Evolutionary conservation across 2,113 vertebrate species (phyloP).

Genomic region (Pimephales promelas): DNA sequence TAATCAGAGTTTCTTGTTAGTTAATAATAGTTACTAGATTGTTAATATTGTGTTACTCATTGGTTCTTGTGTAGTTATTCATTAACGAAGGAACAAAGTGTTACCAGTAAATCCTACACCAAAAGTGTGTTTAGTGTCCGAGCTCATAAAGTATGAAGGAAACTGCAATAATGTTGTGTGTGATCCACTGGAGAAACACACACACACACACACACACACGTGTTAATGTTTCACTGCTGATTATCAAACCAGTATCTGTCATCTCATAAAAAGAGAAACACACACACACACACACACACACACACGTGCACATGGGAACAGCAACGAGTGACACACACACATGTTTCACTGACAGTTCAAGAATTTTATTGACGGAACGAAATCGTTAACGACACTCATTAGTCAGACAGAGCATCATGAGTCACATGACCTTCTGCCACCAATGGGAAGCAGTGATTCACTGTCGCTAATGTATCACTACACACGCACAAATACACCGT

Average conservation of each 20-base stretch:
- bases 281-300: too few relatives aligned
- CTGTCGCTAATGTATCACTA: not conserved
- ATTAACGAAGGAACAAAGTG: too few relatives aligned
- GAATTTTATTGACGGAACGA: not conserved
- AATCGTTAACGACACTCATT: not conserved
- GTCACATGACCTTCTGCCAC: not conserved
- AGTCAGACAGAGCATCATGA: not conserved
- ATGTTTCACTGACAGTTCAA: not conserved
- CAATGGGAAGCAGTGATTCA: not conserved
- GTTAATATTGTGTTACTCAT: too few relatives aligned
- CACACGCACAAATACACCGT: not conserved
- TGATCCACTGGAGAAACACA: not conserved
- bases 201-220: not conserved
- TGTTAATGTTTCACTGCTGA: not conserved
- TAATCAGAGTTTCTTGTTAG: too few relatives aligned
- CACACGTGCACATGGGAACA: not conserved
- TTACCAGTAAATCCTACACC: too few relatives aligned
- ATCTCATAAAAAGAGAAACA: too few relatives aligned
- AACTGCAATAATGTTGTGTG: too few relatives aligned
- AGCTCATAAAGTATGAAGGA: not conserved
- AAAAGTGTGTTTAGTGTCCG: too few relatives aligned
- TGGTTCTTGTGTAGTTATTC: too few relatives aligned
- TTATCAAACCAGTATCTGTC: too few relatives aligned
- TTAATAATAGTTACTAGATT: too few relatives aligned
- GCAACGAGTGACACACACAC: not conserved